Percentiles rank a stretch among this genome's conserved stretches.
Conservation (phyloP, 2,888 invertebrate species). For the Erynnis tages region DNA sequence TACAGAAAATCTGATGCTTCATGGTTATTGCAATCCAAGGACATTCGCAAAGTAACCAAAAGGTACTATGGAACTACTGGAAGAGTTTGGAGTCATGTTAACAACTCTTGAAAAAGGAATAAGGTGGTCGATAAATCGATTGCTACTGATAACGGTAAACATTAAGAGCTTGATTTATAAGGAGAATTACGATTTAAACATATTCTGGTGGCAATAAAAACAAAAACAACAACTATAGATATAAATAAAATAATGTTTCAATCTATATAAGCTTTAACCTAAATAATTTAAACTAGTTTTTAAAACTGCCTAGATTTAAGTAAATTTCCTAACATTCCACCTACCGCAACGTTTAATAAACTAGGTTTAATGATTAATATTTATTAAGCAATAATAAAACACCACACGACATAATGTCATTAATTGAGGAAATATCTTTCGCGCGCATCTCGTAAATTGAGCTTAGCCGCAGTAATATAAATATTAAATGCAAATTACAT, state of each 20-base stretch:
- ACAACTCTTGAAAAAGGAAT: too few species aligned
- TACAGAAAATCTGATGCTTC: too few species aligned
- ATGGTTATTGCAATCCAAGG: too few species aligned
- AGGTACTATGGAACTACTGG: too few species aligned
- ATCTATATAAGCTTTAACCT: neutral
- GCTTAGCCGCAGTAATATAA: constrained; percentile 9
- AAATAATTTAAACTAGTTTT: neutral
- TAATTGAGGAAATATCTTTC: constrained; percentile 18
- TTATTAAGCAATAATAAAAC: constrained; percentile 13
- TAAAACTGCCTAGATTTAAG: neutral
- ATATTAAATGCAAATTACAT: constrained; percentile 19
- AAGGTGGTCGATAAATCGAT: too few species aligned
- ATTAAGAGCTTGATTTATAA: too few species aligned
- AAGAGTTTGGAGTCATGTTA: neutral
- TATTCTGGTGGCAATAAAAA: too few species aligned
- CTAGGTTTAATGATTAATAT: constrained; percentile 1
- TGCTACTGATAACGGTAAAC: too few species aligned
- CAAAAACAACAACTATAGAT: too few species aligned
- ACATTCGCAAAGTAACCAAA: too few species aligned
- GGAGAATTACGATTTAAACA: too few species aligned
- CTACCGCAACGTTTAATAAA: constrained; percentile 10
- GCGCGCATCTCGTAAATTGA: constrained; percentile 10
- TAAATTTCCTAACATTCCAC: neutral
- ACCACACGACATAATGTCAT: constrained; percentile 10
- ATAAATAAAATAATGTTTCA: too few species aligned